Percentiles rank a stretch among this genome's conserved stretches.
phyloP scores from a whole-genome alignment of 2,113 vertebrate species.

The Motacilla alba region DNA sequence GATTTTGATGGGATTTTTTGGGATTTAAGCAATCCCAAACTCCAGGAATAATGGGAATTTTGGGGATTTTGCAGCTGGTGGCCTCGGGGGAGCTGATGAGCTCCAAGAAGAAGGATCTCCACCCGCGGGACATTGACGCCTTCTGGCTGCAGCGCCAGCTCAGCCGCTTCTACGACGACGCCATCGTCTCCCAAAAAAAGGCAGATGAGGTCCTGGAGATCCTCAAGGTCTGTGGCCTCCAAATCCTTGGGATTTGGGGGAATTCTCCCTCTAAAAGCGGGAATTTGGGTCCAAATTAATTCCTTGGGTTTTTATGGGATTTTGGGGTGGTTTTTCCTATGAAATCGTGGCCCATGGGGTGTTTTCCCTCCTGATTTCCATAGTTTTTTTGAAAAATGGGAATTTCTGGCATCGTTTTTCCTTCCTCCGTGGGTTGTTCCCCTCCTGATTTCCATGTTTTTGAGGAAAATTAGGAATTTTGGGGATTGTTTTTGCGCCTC shows the following conservation, averaged over 20 bases:
- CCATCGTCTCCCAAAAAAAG: neutral
- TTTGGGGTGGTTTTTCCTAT: neutral
- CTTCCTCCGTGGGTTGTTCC: neutral
- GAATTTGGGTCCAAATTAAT: neutral
- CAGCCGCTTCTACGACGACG: neutral
- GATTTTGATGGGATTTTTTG: neutral
- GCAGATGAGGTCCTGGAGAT: neutral
- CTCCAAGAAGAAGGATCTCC: neutral
- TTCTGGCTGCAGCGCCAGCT: neutral
- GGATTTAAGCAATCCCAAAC: too few relatives aligned
- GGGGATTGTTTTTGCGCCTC: neutral
- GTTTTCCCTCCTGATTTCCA: neutral
- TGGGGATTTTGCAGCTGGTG: neutral
- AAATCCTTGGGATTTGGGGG: neutral
- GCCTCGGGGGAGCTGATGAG: neutral
- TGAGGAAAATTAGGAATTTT: too few relatives aligned
- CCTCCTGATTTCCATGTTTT: neutral
- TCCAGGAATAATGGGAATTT: neutral
- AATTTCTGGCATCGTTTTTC: neutral
- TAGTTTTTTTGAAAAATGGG: neutral
- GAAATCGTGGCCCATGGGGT: accelerated
- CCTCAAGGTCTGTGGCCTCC: neutral
- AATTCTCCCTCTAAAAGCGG: neutral
- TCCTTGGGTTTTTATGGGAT: neutral
- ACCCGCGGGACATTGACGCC: neutral